Evolutionary conservation across 2,888 invertebrate species (phyloP).

Genomic region (Leptinotarsa tumamoca): DNA sequence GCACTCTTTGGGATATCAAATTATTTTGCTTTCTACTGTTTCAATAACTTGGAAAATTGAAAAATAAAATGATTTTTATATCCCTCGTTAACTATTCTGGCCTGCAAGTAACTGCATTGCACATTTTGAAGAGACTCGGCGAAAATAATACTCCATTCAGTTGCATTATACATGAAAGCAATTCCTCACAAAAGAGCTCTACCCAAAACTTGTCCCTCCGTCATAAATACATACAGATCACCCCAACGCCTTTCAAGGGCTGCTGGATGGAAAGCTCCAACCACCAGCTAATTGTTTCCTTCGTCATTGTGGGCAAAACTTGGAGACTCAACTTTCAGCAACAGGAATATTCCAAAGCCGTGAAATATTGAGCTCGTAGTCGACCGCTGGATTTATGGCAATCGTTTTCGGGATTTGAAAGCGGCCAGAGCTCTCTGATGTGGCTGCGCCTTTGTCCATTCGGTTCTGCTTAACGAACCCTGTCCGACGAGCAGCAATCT

Average conservation of each 20-base stretch:
- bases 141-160: not conserved
- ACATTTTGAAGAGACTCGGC: not conserved
- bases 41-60: too few relatives aligned
- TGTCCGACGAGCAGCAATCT: constrained; percentile 14
- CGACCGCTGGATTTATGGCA: constrained; percentile 20
- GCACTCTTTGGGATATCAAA: too few relatives aligned
- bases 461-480: constrained; percentile 18
- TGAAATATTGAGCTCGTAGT: constrained; percentile 15
- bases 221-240: constrained; percentile 1
- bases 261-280: not conserved
- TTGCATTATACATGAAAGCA: not conserved
- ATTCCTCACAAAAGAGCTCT: not conserved
- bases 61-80: too few relatives aligned
- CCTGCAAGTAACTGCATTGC: not conserved
- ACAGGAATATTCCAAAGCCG: not conserved
- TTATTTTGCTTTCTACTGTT: too few relatives aligned
- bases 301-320: constrained; percentile 12
- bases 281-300: constrained; percentile 7
- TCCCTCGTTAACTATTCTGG: too few relatives aligned
- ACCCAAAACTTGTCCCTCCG: not conserved
- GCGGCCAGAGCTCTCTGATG: constrained; percentile 14
- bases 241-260: not conserved
- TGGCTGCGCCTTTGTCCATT: constrained; percentile 17
- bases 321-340: not conserved
- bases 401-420: constrained; percentile 19